Evolutionary conservation across 2,888 invertebrate genomes (phyloP), one percentile per base, ranked within the genome.

Genomic region (Oscheius sp.): DNA sequence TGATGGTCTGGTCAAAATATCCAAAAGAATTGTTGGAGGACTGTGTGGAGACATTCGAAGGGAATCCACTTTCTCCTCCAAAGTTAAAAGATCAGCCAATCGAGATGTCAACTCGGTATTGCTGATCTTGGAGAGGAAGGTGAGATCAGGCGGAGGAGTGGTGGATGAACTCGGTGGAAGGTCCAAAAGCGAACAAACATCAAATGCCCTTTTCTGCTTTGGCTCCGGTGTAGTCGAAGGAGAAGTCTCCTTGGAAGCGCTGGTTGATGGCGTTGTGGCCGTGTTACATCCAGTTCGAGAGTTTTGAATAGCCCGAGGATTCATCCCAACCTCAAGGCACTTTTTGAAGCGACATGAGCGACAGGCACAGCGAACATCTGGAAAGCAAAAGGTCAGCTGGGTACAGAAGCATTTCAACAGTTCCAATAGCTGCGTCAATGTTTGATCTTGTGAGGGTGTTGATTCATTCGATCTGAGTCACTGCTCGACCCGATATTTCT

Each of bases 281-380:
- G 34, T n/a, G 33, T 48, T 48, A 8, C 15, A 46, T 15, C 55
- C 55, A 2, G 55, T 55, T 25, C 55, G n/a, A 23, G 64, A 64
- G 3, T 42, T 45, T 25, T 61, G 61, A 27, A 61, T 61, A 1
- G 61, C 61, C 20, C 63, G 34, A 6, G 73, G 73, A 45, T 73
- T 70, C 73, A 73, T 73, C 23, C 73, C 73, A 25, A 67, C 67
- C 15, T 67, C 58, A 12, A 73, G 58, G 33, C 73, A 73, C 33
- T 73, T 73, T 46, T 68, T 68, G 65, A 73, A 73, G 4, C 73
- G 68, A 20, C 73, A 73, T 17, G 65, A 63, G 1, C 73, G 70
- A 45, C 73, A 73, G 20, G 73, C 67, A 55, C 73, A 73, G 27
- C 73, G 70, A 0, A 70, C 58, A 29, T 70, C 72, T 73, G 42